Percentiles rank a stretch among this genome's conserved stretches.
Conservation (phyloP, 2,888 invertebrate genomes). For the Oxytorus armatus region DNA sequence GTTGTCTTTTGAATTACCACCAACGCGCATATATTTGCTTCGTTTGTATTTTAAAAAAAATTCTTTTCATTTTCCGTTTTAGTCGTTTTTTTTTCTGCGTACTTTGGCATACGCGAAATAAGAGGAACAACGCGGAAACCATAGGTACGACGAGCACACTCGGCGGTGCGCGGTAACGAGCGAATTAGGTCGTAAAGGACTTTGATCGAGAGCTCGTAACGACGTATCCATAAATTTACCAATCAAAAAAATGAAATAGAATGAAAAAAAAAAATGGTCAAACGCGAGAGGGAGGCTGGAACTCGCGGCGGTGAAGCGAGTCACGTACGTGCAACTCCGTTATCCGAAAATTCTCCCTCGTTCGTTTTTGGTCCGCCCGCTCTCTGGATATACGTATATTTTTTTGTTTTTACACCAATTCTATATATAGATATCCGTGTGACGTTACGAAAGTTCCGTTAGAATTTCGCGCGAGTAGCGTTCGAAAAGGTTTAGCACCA, state of each 20-base stretch:
- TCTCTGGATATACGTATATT: neutral
- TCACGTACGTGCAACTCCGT: slow-evolving; percentile 41
- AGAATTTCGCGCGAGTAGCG: too few relatives aligned
- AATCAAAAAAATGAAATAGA: slow-evolving; percentile 57
- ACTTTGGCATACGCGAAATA: too few relatives aligned
- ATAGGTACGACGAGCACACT: neutral
- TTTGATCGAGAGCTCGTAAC: slow-evolving; percentile 62
- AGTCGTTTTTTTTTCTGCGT: neutral
- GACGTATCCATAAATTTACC: slow-evolving; percentile 63
- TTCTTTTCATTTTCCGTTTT: neutral
- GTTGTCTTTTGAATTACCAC: slow-evolving; percentile 13
- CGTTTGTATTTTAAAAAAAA: too few relatives aligned
- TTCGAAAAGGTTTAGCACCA: too few relatives aligned
- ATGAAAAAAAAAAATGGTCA: slow-evolving; percentile 23
- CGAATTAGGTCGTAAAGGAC: slow-evolving; percentile 50
- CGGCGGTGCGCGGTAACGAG: neutral
- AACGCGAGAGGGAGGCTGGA: neutral
- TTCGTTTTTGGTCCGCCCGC: slow-evolving; percentile 1
- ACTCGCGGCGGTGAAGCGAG: neutral
- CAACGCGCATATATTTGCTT: neutral
- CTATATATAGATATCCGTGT: neutral
- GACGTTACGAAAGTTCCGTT: too few relatives aligned
- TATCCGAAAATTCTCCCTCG: slow-evolving; percentile 49
- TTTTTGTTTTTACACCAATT: slow-evolving; percentile 4
- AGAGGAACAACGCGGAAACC: too few relatives aligned